Conservation (phyloP, 1,140 invertebrate species). For the Bombus impatiens region DNA sequence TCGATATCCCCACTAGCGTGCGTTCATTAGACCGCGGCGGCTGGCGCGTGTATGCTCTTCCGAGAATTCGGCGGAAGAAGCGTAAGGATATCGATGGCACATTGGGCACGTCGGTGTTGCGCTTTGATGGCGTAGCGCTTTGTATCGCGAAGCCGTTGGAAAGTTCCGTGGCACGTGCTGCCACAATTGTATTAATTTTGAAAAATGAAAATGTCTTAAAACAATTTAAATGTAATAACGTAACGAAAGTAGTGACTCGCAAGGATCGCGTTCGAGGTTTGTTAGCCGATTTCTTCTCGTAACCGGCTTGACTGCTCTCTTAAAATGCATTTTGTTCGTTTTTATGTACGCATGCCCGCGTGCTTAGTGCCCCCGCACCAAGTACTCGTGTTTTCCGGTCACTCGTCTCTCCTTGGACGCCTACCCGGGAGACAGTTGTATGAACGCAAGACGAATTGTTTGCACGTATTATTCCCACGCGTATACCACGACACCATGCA, state of each 20-base stretch:
- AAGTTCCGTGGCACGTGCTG: no score
- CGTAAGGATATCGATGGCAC: no score
- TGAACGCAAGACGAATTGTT: constrained; percentile 24
- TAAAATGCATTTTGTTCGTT: constrained; percentile 38
- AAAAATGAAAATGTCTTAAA: background rate
- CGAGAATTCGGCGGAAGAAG: no score
- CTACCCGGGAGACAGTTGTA: constrained; percentile 16
- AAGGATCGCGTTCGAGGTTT: background rate
- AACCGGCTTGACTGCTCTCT: constrained; percentile 59
- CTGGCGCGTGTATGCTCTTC: no score
- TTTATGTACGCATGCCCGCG: constrained; percentile 31
- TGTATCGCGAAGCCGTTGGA: no score
- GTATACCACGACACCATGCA: background rate
- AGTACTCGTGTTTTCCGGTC: constrained; percentile 40
- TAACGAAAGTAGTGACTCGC: background rate
- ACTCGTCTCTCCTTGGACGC: constrained; percentile 35
- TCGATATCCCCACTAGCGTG: no score
- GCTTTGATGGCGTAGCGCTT: no score
- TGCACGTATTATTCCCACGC: constrained; percentile 31
- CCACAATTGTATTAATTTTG: background rate
- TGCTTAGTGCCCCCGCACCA: constrained; percentile 33
- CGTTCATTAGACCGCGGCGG: no score
- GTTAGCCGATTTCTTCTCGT: constrained; percentile 47
- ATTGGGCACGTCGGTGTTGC: no score
- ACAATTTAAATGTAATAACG: background rate